Base-by-base conservation (phyloP, 2,113 vertebrate species). In the Agelaius tricolor region DNA sequence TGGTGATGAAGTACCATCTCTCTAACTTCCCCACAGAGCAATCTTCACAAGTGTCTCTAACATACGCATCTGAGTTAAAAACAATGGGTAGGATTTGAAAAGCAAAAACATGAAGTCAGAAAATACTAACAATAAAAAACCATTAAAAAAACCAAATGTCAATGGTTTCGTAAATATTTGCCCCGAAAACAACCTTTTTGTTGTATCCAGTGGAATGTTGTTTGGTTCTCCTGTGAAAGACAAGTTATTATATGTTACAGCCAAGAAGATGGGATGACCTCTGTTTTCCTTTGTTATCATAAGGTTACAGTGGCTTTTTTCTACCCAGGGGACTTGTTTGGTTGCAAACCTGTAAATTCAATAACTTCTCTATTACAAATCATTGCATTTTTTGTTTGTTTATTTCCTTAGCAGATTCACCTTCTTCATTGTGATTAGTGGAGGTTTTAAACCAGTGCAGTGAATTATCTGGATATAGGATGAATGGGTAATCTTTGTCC, bases 81-180 rank as follows among this genome's bases (percentile, higher is more conserved):
- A 3, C 12, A 51, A 44, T 24, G 3, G 5, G 4, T 43, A 71
- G 10, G 35, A 46, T 68, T 8, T 73, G 41, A 84, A 82, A 30
- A 82, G 16, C 18, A 51, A 84, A 47, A 7, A 49, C 6, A 39
- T n/a, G 19, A 1, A 51, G 30, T 58, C 21, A 55, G n/a, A 0
- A 44, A 44, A 51, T 14, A 35, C 26, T 3, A 20, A 39, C 15
- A 9, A 20, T 28, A 35, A 67, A 61, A 44, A 41, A 10, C 6
- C 0, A 22, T 16, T 23, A 14, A 3, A n/a, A 58, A 22, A 13
- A 0, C 1, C 2, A 39, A 30, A 43, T 10, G 7, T 10, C 1
- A 1, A 10, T 13, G 1, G 3, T 62, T 92, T 81, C 1, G 0
- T 81, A 80, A 78, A 49, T 26, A n/a, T 15, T 13, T 76, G 26